These are phyloP conservation scores for Piaya cayana DNA, from an alignment of 2,113 vertebrate genomes.

Conservation along the genomic window DNA sequence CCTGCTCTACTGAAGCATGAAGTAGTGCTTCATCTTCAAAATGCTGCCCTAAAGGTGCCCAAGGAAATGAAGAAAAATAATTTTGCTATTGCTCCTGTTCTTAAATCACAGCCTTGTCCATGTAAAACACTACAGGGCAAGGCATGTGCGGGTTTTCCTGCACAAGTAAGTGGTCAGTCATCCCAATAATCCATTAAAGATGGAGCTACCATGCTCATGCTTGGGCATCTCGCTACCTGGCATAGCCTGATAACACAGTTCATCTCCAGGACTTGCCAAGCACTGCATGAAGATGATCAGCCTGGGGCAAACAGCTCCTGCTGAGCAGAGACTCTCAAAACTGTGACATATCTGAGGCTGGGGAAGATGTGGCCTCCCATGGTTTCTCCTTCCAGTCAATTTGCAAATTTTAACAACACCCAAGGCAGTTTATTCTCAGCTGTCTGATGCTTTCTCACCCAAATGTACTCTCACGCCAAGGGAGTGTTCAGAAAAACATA, in stretches of 20 bases:
- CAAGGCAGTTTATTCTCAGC: not conserved
- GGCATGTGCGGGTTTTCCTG: rapidly evolving
- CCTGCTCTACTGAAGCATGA: not conserved
- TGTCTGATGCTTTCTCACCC: not conserved
- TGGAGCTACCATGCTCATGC: rapidly evolving
- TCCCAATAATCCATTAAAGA: not conserved
- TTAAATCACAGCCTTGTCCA: not conserved
- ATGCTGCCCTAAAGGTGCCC: not conserved
- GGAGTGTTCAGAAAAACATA: conserved; percentile 17
- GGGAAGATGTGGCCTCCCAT: not conserved
- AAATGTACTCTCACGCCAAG: not conserved
- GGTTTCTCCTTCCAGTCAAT: not conserved
- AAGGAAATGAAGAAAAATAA: not conserved
- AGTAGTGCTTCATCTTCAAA: not conserved
- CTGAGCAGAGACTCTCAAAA: not conserved
- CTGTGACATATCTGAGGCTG: not conserved
- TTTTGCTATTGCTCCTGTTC: not conserved
- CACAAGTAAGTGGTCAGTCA: rapidly evolving
- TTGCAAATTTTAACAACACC: not conserved
- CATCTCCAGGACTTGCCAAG: not conserved
- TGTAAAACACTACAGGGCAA: not conserved
- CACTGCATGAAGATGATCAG: not conserved
- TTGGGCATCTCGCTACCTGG: rapidly evolving
- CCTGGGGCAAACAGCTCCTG: not conserved
- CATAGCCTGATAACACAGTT: rapidly evolving